Conservation (phyloP, 2,797 vertebrate species). For the Nyctalus aviator region DNA sequence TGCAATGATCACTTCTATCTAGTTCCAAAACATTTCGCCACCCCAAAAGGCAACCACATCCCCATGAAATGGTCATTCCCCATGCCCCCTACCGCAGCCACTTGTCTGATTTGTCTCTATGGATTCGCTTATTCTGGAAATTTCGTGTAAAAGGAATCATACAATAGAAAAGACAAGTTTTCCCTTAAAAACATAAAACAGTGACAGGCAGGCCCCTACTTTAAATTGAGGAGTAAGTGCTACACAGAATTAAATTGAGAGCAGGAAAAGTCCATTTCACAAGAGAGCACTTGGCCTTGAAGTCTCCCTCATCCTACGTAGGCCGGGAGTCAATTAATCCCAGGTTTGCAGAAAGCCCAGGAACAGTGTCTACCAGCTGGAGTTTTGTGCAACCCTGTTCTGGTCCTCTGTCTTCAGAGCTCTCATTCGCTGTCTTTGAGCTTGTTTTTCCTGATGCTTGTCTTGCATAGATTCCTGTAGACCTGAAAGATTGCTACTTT, state of each 20-base stretch:
- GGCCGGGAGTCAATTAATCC: conserved; percentile 81
- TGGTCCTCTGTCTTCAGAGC: not conserved
- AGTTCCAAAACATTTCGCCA: not conserved
- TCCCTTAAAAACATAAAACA: not conserved
- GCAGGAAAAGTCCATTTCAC: not conserved
- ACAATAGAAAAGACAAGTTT: not conserved
- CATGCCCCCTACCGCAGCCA: not conserved
- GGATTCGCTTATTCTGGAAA: not conserved
- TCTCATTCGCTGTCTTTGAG: not conserved
- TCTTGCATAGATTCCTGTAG: not conserved
- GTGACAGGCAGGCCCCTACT: not conserved
- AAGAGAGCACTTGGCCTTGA: conserved; percentile 89
- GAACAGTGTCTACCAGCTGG: not conserved
- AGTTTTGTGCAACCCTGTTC: not conserved
- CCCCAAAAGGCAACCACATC: not conserved
- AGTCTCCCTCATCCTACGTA: conserved; percentile 92
- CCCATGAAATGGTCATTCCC: not conserved
- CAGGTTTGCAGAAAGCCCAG: not conserved
- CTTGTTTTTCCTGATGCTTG: not conserved
- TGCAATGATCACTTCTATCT: not conserved
- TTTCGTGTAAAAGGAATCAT: not conserved
- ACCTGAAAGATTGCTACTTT: not conserved
- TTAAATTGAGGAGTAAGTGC: conserved; percentile 10
- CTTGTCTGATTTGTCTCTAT: not conserved
- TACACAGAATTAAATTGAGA: conserved; percentile 23